Evolutionary conservation across 2,888 invertebrate genomes (phyloP), one percentile per base, ranked within the genome.

Genomic region (Drosophila dives): DNA sequence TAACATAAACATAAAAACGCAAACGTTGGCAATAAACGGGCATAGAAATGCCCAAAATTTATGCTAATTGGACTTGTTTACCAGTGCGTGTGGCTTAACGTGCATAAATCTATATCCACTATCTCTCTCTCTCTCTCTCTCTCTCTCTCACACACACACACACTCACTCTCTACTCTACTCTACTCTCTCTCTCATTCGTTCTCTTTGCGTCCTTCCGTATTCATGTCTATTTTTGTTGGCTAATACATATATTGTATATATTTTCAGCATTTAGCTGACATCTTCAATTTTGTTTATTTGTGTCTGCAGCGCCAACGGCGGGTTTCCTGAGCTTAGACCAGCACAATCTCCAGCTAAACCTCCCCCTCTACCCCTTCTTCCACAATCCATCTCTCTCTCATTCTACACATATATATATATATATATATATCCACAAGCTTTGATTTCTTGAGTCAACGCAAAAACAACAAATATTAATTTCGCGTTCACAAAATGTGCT

Each of bases 41-140:
- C 86, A 77, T 85, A 75, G 75, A 76, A 87, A 80, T 85, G 76
- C 71, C 79, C 72, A 61, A 83, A 86, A 87, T 87, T 89, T 87
- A 87, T 89, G 88, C 86, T 87, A 87, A 87, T 87, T 87, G 89
- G 77, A 81, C 86, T 80, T 87, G 89, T 89, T 89, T 85, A 81
- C 86, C 69, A 83, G 85, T 86, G 82, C 87, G 86, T 89, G 80
- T 80, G 77, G 78, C 49, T 74, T 72, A 80, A 76, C 78, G 75
- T 75, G 61, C 67, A 78, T 79, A 78, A 78, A 78, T 78, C 80
- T 61, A 75, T 68, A 72, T 73, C 76, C 65, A 61, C 40, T 40
- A 17, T 36, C 17, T 64, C 10, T 34, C 40, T 42, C 5, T 17
- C 48, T 32, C 23, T 40, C 17, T 45, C 49, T 11, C 11, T 29